These are phyloP conservation scores for Periplaneta americana DNA, from an alignment of 1,140 invertebrate species.

Conservation along the genomic window DNA sequence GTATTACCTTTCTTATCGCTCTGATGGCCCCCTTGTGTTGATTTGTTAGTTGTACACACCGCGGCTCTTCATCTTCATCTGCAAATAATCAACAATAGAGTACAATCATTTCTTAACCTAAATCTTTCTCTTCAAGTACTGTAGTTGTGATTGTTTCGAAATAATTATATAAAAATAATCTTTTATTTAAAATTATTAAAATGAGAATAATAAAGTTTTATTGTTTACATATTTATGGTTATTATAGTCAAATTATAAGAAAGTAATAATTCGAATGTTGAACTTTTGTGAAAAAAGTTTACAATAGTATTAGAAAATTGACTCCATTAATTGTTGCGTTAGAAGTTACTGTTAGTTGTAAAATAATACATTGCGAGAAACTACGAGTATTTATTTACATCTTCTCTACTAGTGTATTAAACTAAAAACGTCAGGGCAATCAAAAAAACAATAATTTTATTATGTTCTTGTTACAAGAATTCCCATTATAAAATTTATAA, in stretches of 20 bases:
- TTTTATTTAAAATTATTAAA: neutral
- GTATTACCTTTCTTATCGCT: constrained; percentile 83
- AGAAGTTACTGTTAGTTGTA: neutral
- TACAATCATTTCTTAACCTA: neutral
- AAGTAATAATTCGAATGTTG: no score
- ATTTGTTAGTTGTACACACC: constrained; percentile 72
- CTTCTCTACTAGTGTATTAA: neutral
- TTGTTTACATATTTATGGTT: neutral
- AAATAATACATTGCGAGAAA: no score
- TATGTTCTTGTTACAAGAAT: no score
- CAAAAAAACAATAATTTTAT: neutral
- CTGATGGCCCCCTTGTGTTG: constrained; percentile 88
- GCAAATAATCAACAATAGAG: constrained; percentile 16
- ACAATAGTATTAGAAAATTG: neutral
- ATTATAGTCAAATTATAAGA: no score
- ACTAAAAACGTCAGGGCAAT: neutral
- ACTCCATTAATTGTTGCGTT: neutral
- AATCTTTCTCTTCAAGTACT: no score
- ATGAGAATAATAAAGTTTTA: neutral
- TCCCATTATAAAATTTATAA: no score
- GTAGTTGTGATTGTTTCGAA: neutral
- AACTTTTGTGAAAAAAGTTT: neutral
- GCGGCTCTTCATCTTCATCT: constrained; percentile 68
- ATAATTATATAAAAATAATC: neutral
- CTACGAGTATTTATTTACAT: neutral